phyloP scores from a whole-genome alignment of 2,888 invertebrate genomes.

The Mesochorus sp. region DNA sequence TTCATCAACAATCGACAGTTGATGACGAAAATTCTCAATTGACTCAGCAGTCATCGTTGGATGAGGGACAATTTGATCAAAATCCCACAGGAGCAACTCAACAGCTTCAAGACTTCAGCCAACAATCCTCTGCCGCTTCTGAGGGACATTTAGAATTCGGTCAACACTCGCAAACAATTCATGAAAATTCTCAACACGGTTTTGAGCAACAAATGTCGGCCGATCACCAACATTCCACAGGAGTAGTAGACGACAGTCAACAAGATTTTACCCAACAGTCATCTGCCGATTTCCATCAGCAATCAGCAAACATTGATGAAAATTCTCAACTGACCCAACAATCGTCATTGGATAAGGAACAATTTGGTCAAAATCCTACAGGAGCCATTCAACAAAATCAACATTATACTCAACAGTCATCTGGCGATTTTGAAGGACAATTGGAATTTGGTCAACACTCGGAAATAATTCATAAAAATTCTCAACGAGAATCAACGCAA shows the following conservation, averaged over 20 bases:
- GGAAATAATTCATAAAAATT: not conserved
- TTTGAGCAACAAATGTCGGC: too few relatives aligned
- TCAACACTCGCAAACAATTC: conserved; percentile 55
- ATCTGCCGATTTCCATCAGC: conserved; percentile 44
- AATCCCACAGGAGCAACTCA: conserved; percentile 38
- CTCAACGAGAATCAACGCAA: conserved; percentile 67
- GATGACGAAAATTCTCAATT: too few relatives aligned
- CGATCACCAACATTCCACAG: too few relatives aligned
- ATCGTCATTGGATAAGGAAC: not conserved
- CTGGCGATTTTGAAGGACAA: conserved; percentile 62
- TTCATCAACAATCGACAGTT: too few relatives aligned
- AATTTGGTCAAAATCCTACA: conserved; percentile 42
- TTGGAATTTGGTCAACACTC: not conserved
- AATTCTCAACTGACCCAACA: conserved; percentile 69
- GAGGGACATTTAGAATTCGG: conserved; percentile 48
- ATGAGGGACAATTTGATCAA: conserved; percentile 54
- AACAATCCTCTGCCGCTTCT: conserved; percentile 53
- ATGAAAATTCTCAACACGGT: conserved; percentile 54
- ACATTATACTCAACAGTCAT: conserved; percentile 57
- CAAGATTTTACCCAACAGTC: conserved; percentile 58
- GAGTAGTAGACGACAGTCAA: conserved; percentile 15
- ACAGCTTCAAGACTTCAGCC: conserved; percentile 49
- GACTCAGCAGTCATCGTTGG: conserved; percentile 66
- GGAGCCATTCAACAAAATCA: conserved; percentile 55
- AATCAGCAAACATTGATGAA: conserved; percentile 67